Evolutionary conservation across 2,113 vertebrate species (phyloP), one percentile per base, ranked within the genome.

Genomic region (Siniperca knerii): DNA sequence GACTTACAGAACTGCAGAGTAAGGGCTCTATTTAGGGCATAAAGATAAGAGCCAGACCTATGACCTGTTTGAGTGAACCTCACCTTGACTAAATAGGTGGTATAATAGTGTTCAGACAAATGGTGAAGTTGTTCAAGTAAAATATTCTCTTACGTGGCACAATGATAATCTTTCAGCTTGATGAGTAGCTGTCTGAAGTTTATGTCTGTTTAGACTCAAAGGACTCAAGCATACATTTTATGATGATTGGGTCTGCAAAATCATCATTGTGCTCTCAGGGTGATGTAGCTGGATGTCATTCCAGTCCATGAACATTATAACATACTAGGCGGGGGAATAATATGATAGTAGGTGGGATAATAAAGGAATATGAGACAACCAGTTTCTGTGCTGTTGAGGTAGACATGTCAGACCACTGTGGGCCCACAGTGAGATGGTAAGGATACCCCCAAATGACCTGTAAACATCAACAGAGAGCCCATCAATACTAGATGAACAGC

Each of bases 1-100:
- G 42, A 79, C 62, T 79, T 83, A 69, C 50, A 85, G 33, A 82
- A 78, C 65, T 75, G 70, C 87, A 79, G 35, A 46, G 52, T 79
- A 58, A 58, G 72, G 42, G n/a, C 23, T 76, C 48, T 81, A 65
- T 78, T 88, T 54, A 78, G 57, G 50, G 50, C 15, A 55, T 60
- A 6, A 18, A 40, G 25, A 50, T 57, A 21, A 75, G 64, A 72
- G 29, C 35, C 42, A 72, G 44, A 76, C 50, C 60, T 46, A 54
- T 72, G 40, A 50, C n/a, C 86, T 62, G n/a, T 77, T 55, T 72
- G 60, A 58, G 33, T 61, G 54, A 66, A 75, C 70, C 37, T 66
- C 75, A 75, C 35, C 40, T 62, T 75, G 65, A 48, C 44, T 54
- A 42, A 79, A 33, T n/a, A 79, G 58, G 33, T 71, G 1, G 4